Evolutionary conservation across 2,797 vertebrate genomes (phyloP), one percentile per base, ranked within the genome.

Genomic region (Meda fulgida): DNA sequence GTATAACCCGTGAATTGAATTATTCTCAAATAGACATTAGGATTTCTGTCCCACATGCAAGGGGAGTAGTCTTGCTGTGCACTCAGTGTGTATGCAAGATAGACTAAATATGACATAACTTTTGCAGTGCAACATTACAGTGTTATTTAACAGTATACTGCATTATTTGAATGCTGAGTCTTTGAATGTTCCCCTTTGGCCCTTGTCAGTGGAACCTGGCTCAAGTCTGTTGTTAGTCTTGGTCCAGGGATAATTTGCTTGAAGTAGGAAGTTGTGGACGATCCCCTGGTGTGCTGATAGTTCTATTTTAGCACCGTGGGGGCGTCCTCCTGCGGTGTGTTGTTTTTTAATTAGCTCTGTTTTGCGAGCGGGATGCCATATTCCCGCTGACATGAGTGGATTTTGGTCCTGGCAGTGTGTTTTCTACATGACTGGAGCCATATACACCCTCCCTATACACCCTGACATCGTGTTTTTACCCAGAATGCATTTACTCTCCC

Each of bases 321-420:
- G 93, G 93, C 92, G 89, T 93, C 93, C 93, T 94, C 92, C 93
- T 93, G 93, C 94, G 92, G 93, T 94, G 93, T 96, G 94, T 95
- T 95, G 94, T 95, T 95, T 95, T 95, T 96, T 96, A 96, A 96
- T 96, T 96, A 96, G 93, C 92, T 87, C 85, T 92, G 92, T 91
- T 94, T 81, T 89, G 93, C 90, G 92, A 92, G 89, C 89, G 88
- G 90, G 92, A 90, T 84, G 85, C 80, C 43, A 84, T 88, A 90
- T 91, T 94, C 92, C 94, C 93, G 94, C 95, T 96, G 95, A 96
- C 93, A 31, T 86, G 92, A 91, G 91, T 92, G 86, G 90, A 82
- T 94, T 95, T 94, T 91, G 92, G 88, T 90, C 87, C 90, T 90
- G 91, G 92, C 92, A 92, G 87, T 86, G 85, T 60, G 75, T 86